phyloP scores from a whole-genome alignment of 2,888 invertebrate genomes.

The Catocala nupta region DNA sequence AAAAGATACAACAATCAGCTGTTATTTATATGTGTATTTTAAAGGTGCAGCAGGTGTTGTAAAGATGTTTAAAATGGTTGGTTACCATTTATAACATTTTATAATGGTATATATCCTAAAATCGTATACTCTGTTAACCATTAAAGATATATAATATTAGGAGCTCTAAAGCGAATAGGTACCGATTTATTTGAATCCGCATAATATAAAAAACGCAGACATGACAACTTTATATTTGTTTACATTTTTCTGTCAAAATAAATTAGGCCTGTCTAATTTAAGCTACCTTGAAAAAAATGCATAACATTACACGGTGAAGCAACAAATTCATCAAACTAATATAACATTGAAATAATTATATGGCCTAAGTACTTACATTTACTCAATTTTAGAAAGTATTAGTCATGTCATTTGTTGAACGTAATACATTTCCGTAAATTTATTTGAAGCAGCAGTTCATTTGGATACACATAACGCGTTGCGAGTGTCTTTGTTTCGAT shows the following conservation, averaged over 20 bases:
- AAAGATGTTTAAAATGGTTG: no score
- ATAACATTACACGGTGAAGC: no score
- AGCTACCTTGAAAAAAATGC: slow-evolving; percentile 7
- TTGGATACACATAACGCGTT: slow-evolving; percentile 43
- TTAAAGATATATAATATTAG: no score
- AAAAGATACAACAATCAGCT: no score
- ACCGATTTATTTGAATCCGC: no score
- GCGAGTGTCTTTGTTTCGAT: slow-evolving; percentile 60
- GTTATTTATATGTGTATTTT: no score
- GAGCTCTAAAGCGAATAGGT: no score
- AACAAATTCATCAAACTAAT: no score
- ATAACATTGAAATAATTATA: slow-evolving; percentile 29
- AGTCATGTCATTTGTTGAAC: slow-evolving; percentile 58
- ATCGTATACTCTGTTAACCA: no score
- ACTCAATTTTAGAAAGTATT: slow-evolving; percentile 70
- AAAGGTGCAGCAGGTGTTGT: no score
- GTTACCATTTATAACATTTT: no score
- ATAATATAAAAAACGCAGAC: background rate
- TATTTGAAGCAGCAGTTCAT: slow-evolving; percentile 45
- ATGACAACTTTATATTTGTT: slow-evolving; percentile 33
- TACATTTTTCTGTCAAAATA: slow-evolving; percentile 51
- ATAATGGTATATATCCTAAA: no score
- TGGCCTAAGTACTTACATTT: slow-evolving; percentile 72
- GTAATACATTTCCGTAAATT: slow-evolving; percentile 51
- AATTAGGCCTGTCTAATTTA: slow-evolving; percentile 7